A percentile compares a stretch with the other conserved stretches of the same genome.
phyloP scores from a whole-genome alignment of 2,797 vertebrate species.

The Catharus ustulatus region DNA sequence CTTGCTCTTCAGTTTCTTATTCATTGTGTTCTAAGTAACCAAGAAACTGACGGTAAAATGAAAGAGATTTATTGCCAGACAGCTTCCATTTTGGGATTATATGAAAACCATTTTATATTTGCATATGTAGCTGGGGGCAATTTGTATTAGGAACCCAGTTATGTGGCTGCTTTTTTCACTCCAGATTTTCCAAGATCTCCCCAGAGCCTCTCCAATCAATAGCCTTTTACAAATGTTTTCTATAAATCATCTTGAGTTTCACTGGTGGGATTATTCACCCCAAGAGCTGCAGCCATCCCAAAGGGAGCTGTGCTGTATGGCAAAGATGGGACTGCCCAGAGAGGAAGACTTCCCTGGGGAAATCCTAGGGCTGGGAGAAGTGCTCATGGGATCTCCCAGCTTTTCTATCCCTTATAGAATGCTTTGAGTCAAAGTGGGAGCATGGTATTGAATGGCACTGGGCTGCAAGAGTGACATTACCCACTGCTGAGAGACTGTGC shows the following conservation, averaged over 20 bases:
- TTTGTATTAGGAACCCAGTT: neutral
- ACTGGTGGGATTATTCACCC: neutral
- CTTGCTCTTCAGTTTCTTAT: neutral
- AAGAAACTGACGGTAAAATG: neutral
- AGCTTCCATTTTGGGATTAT: neutral
- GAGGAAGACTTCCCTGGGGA: neutral
- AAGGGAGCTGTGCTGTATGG: neutral
- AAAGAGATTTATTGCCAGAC: neutral
- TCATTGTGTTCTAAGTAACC: neutral
- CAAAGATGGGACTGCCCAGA: neutral
- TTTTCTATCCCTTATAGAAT: neutral
- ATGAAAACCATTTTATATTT: neutral
- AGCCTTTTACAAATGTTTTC: neutral
- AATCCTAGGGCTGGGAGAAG: neutral
- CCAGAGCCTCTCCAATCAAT: neutral
- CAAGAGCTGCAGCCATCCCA: neutral
- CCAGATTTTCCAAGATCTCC: neutral
- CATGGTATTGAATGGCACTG: neutral
- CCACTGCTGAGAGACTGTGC: neutral
- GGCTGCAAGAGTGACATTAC: fast-evolving
- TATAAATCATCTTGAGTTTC: neutral
- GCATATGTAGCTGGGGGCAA: neutral
- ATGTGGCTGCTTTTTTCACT: neutral
- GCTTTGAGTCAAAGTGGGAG: neutral
- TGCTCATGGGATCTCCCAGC: neutral